A percentile compares a stretch with the other conserved stretches of the same genome.
Evolutionary conservation across 92 coral and sea anemone species (phyloP).

Genomic region (Scolanthus callimorphus): DNA sequence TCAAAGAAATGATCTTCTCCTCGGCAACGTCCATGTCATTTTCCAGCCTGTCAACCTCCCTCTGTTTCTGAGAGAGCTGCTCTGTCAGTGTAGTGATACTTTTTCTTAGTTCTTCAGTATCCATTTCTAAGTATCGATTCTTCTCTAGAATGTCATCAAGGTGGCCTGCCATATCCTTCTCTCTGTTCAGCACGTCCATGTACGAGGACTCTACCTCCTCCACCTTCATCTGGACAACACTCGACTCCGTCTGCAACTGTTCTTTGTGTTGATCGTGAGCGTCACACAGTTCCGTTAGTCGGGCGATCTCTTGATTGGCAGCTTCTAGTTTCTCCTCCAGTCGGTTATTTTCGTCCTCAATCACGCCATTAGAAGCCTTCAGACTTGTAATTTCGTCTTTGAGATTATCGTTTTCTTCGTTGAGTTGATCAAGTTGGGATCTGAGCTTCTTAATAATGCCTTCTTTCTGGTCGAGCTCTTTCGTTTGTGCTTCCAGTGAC

Average conservation of each 20-base stretch:
- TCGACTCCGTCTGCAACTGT: slow-evolving; percentile 60
- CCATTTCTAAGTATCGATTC: slow-evolving; percentile 63
- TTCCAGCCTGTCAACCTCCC: slow-evolving; percentile 76
- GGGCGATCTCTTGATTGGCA: slow-evolving; percentile 70
- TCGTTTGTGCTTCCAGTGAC: slow-evolving; percentile 56
- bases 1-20: slow-evolving; percentile 82
- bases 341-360: slow-evolving; percentile 64
- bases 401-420: slow-evolving; percentile 57
- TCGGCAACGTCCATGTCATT: slow-evolving; percentile 95
- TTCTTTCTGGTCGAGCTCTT: slow-evolving; percentile 74
- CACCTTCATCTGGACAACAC: slow-evolving; percentile 68
- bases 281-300: slow-evolving; percentile 59
- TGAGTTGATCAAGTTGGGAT: slow-evolving; percentile 50
- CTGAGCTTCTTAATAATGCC: slow-evolving; percentile 53
- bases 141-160: slow-evolving; percentile 70
- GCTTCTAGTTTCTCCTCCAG: slow-evolving; percentile 57
- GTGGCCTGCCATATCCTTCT: slow-evolving; percentile 44
- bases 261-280: slow-evolving; percentile 67
- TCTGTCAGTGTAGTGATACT: slow-evolving; percentile 35
- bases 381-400: slow-evolving; percentile 64
- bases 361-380: slow-evolving; percentile 47
- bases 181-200: slow-evolving; percentile 62
- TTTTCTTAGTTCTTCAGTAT: slow-evolving; percentile 47
- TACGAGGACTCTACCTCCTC: slow-evolving; percentile 77
- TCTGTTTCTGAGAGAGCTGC: slow-evolving; percentile 47